A percentile compares a stretch with the other conserved stretches of the same genome.
Conservation (phyloP, 2,888 invertebrate species). For the Endotricha flammealis region DNA sequence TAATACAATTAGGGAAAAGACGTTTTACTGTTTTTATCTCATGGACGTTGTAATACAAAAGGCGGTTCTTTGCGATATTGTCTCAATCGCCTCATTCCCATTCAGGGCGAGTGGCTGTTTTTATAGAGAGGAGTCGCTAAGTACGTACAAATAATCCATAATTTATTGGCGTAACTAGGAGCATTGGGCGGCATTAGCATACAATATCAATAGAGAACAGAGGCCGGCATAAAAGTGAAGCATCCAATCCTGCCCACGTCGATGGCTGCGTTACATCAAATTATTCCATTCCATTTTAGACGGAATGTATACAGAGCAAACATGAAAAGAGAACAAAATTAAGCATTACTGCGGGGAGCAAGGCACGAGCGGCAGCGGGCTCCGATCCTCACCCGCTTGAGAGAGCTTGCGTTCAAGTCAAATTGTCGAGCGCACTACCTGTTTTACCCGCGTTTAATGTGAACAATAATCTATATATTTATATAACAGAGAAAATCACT, state of each 20-base stretch:
- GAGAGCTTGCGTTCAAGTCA: too few species aligned
- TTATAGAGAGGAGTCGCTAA: slow-evolving; percentile 28
- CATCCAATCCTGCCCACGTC: slow-evolving; percentile 50
- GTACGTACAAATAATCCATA: slow-evolving; percentile 40
- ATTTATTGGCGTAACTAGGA: slow-evolving; percentile 40
- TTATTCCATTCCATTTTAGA: slow-evolving; percentile 72
- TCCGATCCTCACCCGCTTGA: too few species aligned
- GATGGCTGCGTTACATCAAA: slow-evolving; percentile 57
- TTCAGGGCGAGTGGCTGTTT: slow-evolving; percentile 30
- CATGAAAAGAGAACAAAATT: slow-evolving; percentile 75
- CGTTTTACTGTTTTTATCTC: slow-evolving; percentile 18
- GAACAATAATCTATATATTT: too few species aligned
- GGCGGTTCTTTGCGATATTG: slow-evolving; percentile 10
- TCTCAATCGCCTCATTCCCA: slow-evolving; percentile 28
- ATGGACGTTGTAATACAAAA: slow-evolving; percentile 7
- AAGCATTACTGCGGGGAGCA: slow-evolving; percentile 47
- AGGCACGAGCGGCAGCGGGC: slow-evolving; percentile 27
- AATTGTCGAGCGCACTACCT: too few species aligned
- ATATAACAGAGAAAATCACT: not conserved
- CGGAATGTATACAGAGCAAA: slow-evolving; percentile 74
- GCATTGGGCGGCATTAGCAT: slow-evolving; percentile 39
- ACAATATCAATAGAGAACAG: slow-evolving; percentile 32
- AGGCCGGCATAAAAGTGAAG: slow-evolving; percentile 33
- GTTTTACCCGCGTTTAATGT: too few species aligned
- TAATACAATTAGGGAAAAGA: slow-evolving; percentile 20